phyloP scores from a whole-genome alignment of 1,140 invertebrate genomes.

The Leptopilina boulardi region DNA sequence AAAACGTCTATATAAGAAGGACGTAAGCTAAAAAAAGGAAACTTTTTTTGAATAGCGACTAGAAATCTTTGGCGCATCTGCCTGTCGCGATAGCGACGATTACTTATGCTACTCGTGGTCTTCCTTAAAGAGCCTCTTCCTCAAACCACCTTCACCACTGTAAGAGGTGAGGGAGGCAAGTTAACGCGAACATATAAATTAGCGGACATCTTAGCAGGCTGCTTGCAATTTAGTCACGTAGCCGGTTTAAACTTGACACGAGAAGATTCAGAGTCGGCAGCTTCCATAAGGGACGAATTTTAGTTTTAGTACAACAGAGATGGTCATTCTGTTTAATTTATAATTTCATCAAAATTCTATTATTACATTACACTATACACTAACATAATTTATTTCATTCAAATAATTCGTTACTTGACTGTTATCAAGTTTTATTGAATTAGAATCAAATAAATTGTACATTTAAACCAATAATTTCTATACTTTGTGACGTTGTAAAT shows the following conservation, averaged over 20 bases:
- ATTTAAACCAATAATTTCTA: too few species aligned
- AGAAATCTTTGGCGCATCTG: slow-evolving; percentile 72
- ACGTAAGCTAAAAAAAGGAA: not conserved
- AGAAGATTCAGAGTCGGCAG: slow-evolving; percentile 55
- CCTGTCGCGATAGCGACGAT: slow-evolving; percentile 68
- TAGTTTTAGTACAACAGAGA: not conserved
- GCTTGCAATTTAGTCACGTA: slow-evolving; percentile 76
- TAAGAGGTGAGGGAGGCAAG: slow-evolving; percentile 66
- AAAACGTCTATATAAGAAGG: too few species aligned
- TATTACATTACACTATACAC: not conserved
- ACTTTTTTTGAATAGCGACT: slow-evolving; percentile 50
- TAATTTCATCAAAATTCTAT: not conserved
- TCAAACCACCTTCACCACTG: slow-evolving; percentile 46
- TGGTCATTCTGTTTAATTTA: slow-evolving; percentile 1
- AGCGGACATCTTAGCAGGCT: slow-evolving; percentile 76
- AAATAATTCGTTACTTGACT: too few species aligned
- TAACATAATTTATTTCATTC: too few species aligned
- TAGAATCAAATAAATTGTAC: too few species aligned
- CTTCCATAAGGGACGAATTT: slow-evolving; percentile 39
- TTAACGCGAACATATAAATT: slow-evolving; percentile 77
- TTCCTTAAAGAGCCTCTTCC: slow-evolving; percentile 69
- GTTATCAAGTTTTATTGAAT: too few species aligned
- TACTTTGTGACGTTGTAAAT: too few species aligned
- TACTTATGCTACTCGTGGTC: slow-evolving; percentile 73
- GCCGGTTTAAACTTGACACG: slow-evolving; percentile 75